These are phyloP conservation scores for Montipora cactus DNA, from an alignment of 64 coral and sea anemone species.

Conservation along the genomic window DNA sequence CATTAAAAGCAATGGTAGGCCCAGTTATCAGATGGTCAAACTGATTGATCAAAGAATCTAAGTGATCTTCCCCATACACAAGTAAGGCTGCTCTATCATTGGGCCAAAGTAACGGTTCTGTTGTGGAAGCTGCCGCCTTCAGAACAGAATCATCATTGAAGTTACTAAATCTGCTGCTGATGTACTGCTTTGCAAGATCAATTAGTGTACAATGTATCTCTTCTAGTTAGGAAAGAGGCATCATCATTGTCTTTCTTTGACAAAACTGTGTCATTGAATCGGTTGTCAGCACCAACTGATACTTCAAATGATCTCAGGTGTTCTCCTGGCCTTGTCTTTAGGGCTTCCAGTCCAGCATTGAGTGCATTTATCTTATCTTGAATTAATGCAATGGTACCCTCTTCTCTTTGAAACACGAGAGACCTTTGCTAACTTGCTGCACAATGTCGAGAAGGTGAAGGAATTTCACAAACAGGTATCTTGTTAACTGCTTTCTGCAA, in stretches of 20 bases:
- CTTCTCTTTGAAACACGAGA: conserved; percentile 50
- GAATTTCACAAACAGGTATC: conserved; percentile 30
- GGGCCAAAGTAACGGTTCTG: conserved; percentile 40
- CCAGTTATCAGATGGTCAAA: background rate
- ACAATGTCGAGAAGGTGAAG: background rate
- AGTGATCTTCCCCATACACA: conserved; percentile 28
- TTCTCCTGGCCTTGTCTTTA: background rate
- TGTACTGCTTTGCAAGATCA: conserved; percentile 56
- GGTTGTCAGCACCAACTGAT: conserved; percentile 37
- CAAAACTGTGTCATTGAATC: conserved; percentile 27
- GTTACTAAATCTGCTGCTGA: conserved; percentile 48
- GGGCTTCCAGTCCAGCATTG: conserved; percentile 31
- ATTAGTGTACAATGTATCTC: background rate
- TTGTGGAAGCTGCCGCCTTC: conserved; percentile 53
- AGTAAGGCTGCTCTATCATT: conserved; percentile 14
- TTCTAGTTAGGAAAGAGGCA: conserved; percentile 41
- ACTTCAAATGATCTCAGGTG: conserved; percentile 43
- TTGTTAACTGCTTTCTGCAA: conserved; percentile 48
- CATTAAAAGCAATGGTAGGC: background rate
- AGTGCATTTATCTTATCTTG: conserved; percentile 57
- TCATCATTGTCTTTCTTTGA: conserved; percentile 39
- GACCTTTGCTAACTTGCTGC: conserved; percentile 37
- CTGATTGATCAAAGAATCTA: conserved; percentile 32
- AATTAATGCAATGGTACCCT: conserved; percentile 23
- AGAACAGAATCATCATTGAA: conserved; percentile 46